phyloP scores from a whole-genome alignment of 2,888 invertebrate genomes.

The Altica lythri region DNA sequence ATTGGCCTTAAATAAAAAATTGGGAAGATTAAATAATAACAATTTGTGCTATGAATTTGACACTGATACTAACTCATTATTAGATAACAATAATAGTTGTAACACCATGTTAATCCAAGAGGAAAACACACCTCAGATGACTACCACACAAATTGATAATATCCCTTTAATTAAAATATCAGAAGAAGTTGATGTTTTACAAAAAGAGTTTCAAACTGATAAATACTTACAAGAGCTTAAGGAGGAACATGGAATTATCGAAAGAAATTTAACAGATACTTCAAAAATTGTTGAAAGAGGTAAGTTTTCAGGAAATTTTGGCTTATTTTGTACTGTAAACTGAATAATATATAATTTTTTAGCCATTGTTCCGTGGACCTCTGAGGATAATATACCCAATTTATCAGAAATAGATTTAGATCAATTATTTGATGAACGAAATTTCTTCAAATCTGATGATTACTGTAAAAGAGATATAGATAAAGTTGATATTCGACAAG shows the following conservation, averaged over 20 bases:
- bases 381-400: conserved; percentile 39
- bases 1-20: conserved; percentile 20
- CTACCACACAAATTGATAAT: neutral
- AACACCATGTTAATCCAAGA: neutral
- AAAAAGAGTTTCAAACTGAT: conserved; percentile 42
- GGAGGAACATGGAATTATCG: conserved; percentile 24
- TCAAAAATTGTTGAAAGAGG: conserved; percentile 40
- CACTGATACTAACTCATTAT: too few relatives aligned
- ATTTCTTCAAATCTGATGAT: conserved; percentile 37
- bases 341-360: too few relatives aligned
- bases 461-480: conserved; percentile 24
- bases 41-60: too few relatives aligned
- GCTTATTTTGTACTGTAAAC: too few relatives aligned
- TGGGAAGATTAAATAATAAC: conserved; percentile 5
- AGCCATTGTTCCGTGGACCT: conserved; percentile 33
- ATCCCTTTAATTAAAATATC: conserved; percentile 8
- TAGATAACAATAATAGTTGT: too few relatives aligned
- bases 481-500: conserved; percentile 10
- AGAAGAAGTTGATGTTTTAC: conserved; percentile 21
- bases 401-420: conserved; percentile 46
- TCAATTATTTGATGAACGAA: conserved; percentile 42
- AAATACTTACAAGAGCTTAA: conserved; percentile 39
- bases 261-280: conserved; percentile 40
- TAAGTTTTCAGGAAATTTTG: too few relatives aligned
- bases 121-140: neutral